phyloP scores from a whole-genome alignment of 1,140 invertebrate species.

The Theocolax elegans region DNA sequence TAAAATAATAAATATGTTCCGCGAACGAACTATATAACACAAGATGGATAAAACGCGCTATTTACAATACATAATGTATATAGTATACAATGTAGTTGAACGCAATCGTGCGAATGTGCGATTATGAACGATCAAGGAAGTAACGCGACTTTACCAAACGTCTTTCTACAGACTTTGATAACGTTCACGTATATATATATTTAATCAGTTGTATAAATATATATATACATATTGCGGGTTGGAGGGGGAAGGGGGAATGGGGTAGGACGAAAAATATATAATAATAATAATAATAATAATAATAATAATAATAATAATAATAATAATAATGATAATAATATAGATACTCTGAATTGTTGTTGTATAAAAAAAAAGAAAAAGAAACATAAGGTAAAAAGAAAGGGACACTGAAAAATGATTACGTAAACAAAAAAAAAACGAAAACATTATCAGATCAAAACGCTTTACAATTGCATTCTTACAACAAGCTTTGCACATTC shows the following conservation, averaged over 20 bases:
- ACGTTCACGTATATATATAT: too few species aligned
- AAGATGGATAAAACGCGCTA: constrained; percentile 59
- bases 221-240: too few species aligned
- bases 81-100: constrained; percentile 41
- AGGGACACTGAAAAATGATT: constrained; percentile 29
- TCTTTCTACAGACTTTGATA: constrained; percentile 28
- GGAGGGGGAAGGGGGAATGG: too few species aligned
- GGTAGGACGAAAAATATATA: too few species aligned
- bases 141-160: constrained; percentile 40
- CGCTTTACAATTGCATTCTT: constrained; percentile 23
- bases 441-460: constrained; percentile 37
- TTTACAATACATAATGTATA: constrained; percentile 44
- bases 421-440: constrained; percentile 18
- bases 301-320: too few species aligned
- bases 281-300: too few species aligned
- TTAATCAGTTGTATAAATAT: constrained; percentile 25
- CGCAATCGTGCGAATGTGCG: constrained; percentile 40
- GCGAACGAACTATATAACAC: constrained; percentile 56
- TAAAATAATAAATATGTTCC: constrained; percentile 58
- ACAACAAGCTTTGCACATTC: constrained; percentile 6
- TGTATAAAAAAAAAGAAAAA: constrained; percentile 29
- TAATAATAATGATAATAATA: too few species aligned
- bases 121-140: constrained; percentile 43
- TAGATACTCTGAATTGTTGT: constrained; percentile 20
- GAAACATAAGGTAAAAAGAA: constrained; percentile 37